Evolutionary conservation across 2,113 vertebrate species (phyloP).

Genomic region (Macroglossus sobrinus): DNA sequence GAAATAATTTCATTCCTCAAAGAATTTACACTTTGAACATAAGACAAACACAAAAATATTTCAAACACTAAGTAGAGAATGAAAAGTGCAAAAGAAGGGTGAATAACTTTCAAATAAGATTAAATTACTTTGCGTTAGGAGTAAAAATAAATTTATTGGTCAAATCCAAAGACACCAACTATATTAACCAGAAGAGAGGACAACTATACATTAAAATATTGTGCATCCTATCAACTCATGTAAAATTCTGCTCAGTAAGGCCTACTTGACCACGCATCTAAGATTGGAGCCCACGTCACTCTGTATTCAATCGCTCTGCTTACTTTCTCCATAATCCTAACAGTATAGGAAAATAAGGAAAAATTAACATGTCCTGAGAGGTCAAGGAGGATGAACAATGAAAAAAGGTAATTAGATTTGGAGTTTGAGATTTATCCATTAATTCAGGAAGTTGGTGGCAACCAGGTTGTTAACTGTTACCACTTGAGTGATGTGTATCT

Average conservation of each 20-base stretch:
- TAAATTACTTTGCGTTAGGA: background rate
- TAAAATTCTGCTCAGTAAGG: background rate
- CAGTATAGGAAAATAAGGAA: background rate
- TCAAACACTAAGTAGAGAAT: background rate
- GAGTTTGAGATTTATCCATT: background rate
- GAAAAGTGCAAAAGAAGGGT: background rate
- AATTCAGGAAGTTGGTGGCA: background rate
- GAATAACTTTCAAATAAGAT: background rate
- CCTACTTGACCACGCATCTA: background rate
- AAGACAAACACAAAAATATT: background rate
- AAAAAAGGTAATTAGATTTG: background rate
- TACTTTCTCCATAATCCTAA: background rate
- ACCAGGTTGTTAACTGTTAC: background rate
- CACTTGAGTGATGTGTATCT: background rate
- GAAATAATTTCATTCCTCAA: background rate
- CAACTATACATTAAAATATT: background rate
- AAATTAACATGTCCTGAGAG: background rate
- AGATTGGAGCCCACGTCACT: too few species aligned
- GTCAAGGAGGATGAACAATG: background rate
- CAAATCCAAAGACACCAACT: background rate
- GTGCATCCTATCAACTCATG: background rate
- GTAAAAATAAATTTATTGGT: background rate
- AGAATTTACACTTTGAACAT: background rate
- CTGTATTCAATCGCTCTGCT: background rate
- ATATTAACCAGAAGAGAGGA: background rate